phyloP scores from a whole-genome alignment of 2,888 invertebrate genomes.

The Esperia sulphurella region DNA sequence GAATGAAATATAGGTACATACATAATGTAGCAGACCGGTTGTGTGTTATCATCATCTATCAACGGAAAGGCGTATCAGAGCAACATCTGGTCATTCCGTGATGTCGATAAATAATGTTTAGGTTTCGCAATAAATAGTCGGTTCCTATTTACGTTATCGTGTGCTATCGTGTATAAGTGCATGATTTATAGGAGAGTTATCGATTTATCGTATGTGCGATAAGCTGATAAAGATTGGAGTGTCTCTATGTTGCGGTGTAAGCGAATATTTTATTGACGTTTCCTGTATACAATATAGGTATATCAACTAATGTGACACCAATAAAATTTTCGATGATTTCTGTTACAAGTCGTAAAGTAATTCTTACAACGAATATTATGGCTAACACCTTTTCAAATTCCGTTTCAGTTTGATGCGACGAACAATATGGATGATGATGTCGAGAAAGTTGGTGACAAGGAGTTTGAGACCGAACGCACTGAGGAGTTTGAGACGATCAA shows the following conservation, averaged over 20 bases:
- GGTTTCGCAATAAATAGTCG: conserved; percentile 30
- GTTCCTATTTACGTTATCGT: conserved; percentile 21
- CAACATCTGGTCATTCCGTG: conserved; percentile 26
- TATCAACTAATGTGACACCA: too few species aligned
- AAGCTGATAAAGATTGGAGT: conserved; percentile 2
- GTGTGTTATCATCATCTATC: conserved; percentile 12
- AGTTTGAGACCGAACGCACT: too few species aligned
- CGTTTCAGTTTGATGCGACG: conserved; percentile 17
- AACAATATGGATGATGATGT: too few species aligned
- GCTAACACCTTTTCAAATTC: too few species aligned
- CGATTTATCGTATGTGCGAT: neutral
- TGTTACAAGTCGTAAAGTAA: too few species aligned
- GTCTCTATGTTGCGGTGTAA: neutral
- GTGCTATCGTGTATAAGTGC: conserved; percentile 6
- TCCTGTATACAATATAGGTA: neutral
- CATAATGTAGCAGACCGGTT: too few species aligned
- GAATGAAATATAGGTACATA: too few species aligned
- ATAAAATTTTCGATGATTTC: too few species aligned
- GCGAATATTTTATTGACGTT: neutral
- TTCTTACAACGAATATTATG: too few species aligned
- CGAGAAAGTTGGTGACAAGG: too few species aligned
- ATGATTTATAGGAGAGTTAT: conserved; percentile 8
- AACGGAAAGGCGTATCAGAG: conserved; percentile 13
- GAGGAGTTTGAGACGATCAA: too few species aligned
- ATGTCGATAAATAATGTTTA: conserved; percentile 22